Evolutionary conservation across 2,113 vertebrate genomes (phyloP).

Genomic region (Bufo bufo): DNA sequence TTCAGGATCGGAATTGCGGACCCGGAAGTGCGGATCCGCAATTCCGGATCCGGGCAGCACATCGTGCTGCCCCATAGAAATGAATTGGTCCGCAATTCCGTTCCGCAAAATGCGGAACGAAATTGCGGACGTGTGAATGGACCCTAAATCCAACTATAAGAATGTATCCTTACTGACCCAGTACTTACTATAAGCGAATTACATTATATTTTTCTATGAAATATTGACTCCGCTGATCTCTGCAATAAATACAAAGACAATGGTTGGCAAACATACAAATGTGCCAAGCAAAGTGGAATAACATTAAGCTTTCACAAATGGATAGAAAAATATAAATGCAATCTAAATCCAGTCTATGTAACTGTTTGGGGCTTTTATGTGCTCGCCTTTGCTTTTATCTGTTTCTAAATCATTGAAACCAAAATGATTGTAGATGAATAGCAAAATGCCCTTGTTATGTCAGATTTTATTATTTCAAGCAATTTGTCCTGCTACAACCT

Average conservation of each 20-base stretch:
- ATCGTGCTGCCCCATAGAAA: no score
- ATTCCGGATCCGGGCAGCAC: no score
- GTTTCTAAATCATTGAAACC: conserved; percentile 33
- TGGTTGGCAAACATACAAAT: no score
- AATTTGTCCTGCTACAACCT: conserved; percentile 51
- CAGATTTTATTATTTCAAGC: conserved; percentile 51
- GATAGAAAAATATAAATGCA: neutral
- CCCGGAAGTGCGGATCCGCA: no score
- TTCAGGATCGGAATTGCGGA: no score
- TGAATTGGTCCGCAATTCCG: no score
- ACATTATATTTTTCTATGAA: neutral
- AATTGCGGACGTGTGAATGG: no score
- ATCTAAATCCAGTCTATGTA: neutral
- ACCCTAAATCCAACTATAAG: neutral
- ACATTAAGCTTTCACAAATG: neutral
- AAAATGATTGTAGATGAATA: conserved; percentile 45
- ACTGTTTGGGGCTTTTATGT: neutral
- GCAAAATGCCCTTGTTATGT: conserved; percentile 55
- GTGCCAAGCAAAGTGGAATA: neutral
- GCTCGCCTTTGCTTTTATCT: neutral
- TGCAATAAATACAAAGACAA: no score
- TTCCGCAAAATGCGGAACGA: no score
- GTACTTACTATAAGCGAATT: neutral
- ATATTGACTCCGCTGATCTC: neutral
- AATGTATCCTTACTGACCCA: neutral